Conservation (phyloP, 2,797 vertebrate species). For the Myotis findleyi region DNA sequence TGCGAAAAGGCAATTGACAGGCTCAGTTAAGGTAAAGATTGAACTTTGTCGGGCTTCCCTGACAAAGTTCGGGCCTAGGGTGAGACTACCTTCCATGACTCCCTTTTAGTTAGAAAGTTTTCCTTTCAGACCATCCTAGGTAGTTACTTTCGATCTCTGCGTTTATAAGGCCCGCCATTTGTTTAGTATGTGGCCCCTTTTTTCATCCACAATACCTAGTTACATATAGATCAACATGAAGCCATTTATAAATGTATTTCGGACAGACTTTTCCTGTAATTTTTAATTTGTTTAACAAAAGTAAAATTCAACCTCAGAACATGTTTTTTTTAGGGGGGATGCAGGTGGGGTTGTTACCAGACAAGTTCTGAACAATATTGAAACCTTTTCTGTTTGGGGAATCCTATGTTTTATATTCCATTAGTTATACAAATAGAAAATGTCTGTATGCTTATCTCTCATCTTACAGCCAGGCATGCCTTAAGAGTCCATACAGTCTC, state of each 20-base stretch:
- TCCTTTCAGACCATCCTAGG: not conserved
- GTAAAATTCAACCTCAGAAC: slow-evolving; percentile 31
- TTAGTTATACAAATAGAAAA: slow-evolving; percentile 15
- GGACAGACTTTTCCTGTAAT: not conserved
- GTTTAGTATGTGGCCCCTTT: not conserved
- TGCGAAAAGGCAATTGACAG: not conserved
- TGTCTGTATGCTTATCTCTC: slow-evolving; percentile 7
- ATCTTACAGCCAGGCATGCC: slow-evolving; percentile 17
- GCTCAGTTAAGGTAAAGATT: not conserved
- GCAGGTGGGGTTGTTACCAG: not conserved
- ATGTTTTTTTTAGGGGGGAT: not conserved
- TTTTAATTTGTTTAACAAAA: slow-evolving; percentile 34
- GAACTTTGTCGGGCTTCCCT: not conserved
- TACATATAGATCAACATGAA: not conserved
- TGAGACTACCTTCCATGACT: not conserved
- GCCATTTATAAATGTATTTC: not conserved
- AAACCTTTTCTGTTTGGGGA: not conserved
- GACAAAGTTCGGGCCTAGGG: not conserved
- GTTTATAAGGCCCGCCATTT: not conserved
- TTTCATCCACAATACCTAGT: not conserved
- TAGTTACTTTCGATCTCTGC: not conserved
- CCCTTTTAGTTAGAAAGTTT: not conserved
- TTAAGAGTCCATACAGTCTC: not conserved
- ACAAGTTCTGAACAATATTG: not conserved
- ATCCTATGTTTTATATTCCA: slow-evolving; percentile 2